These are phyloP conservation scores for Andricus grossulariae DNA, from an alignment of 1,140 invertebrate genomes.

Conservation along the genomic window DNA sequence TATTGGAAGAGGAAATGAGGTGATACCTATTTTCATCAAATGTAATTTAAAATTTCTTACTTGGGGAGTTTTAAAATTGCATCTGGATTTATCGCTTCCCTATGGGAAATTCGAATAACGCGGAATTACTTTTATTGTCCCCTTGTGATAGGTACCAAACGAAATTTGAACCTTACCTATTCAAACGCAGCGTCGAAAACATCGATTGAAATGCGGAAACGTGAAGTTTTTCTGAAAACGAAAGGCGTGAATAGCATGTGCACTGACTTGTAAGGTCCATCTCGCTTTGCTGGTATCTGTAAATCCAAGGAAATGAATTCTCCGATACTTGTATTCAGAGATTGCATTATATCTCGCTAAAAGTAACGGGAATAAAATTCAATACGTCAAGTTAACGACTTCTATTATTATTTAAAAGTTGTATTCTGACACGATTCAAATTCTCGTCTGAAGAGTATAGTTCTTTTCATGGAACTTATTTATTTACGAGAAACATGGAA, in stretches of 20 bases:
- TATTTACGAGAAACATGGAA: constrained; percentile 25
- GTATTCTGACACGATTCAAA: constrained; percentile 5
- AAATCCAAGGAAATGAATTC: constrained; percentile 19
- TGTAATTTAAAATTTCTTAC: too few relatives aligned
- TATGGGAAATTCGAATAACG: too few relatives aligned
- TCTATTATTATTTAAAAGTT: constrained; percentile 24
- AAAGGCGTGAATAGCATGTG: not conserved
- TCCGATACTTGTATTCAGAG: not conserved
- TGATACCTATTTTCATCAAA: too few relatives aligned
- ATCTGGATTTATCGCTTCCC: too few relatives aligned
- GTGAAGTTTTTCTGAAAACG: not conserved
- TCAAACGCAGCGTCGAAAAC: too few relatives aligned
- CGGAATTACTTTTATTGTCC: too few relatives aligned
- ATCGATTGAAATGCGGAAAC: too few relatives aligned
- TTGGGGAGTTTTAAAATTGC: too few relatives aligned
- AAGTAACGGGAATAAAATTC: not conserved
- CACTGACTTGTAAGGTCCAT: not conserved
- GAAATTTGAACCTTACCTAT: too few relatives aligned
- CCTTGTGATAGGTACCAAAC: too few relatives aligned
- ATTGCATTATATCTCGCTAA: not conserved
- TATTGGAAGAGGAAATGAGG: too few relatives aligned
- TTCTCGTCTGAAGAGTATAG: constrained; percentile 6
- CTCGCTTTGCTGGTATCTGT: not conserved
- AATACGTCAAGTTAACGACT: not conserved
- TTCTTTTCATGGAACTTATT: constrained; percentile 17